A percentile compares a stretch with the other conserved stretches of the same genome.
phyloP scores from a whole-genome alignment of 1,140 invertebrate genomes.

The Lepidurus couesii region DNA sequence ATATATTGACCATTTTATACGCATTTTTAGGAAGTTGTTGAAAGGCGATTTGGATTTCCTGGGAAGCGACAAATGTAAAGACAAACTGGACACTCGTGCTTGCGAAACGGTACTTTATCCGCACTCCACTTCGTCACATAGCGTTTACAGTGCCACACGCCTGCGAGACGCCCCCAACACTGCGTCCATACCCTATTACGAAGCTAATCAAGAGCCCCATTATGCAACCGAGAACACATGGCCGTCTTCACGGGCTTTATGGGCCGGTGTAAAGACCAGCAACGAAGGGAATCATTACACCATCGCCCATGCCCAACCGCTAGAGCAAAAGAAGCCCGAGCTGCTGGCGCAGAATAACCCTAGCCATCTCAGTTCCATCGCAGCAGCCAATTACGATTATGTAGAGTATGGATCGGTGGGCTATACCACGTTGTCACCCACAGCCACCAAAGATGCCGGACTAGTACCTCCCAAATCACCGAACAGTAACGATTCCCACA shows the following conservation, averaged over 20 bases:
- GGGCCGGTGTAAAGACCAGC: slow-evolving; percentile 33
- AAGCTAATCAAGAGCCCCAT: neutral
- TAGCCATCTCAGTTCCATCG: neutral
- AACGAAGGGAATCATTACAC: slow-evolving; percentile 33
- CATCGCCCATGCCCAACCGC: slow-evolving; percentile 31
- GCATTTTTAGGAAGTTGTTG: neutral
- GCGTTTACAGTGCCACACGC: neutral
- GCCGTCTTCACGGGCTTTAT: slow-evolving; percentile 29
- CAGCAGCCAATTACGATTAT: neutral
- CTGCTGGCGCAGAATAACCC: neutral
- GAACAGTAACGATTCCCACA: neutral
- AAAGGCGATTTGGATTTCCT: slow-evolving; percentile 21
- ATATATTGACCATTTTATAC: neutral
- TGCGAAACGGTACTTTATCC: slow-evolving; percentile 11
- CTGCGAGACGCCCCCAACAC: neutral
- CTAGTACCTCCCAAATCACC: neutral
- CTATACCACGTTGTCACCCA: slow-evolving; percentile 28
- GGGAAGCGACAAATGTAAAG: neutral
- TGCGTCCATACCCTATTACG: neutral
- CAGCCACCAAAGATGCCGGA: neutral
- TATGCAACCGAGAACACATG: neutral
- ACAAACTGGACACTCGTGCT: neutral
- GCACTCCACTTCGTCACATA: neutral
- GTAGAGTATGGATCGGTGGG: slow-evolving; percentile 27
- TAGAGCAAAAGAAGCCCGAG: slow-evolving; percentile 29